phyloP scores from a whole-genome alignment of 2,797 vertebrate genomes.

The Platalea minor region DNA sequence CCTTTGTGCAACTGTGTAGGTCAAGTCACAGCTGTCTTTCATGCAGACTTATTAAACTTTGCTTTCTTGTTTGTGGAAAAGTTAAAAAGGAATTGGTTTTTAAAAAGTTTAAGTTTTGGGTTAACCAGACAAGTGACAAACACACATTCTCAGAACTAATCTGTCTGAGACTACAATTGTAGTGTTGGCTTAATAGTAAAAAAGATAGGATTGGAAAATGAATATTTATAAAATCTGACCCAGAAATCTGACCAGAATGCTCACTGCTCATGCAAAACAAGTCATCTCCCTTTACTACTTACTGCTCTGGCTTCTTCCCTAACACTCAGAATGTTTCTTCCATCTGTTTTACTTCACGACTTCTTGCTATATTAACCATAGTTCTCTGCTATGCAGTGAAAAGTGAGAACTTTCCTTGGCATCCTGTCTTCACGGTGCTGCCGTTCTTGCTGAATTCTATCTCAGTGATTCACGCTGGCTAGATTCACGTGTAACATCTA shows the following conservation, averaged over 20 bases:
- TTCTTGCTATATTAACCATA: conserved; percentile 37
- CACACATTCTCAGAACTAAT: not conserved
- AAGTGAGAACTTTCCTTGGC: conserved; percentile 47
- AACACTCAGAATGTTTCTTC: not conserved
- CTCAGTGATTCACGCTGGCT: not conserved
- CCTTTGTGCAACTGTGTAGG: not conserved
- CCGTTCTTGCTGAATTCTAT: not conserved
- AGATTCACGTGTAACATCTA: not conserved
- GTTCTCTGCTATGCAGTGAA: not conserved
- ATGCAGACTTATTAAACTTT: not conserved
- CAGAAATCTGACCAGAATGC: not conserved
- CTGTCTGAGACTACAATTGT: not conserved
- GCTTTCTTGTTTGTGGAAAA: not conserved
- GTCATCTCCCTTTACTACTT: not conserved
- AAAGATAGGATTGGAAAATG: not conserved
- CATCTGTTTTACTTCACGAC: conserved; percentile 32
- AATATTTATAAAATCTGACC: not conserved
- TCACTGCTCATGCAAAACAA: not conserved
- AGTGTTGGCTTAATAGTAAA: not conserved
- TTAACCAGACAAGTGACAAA: not conserved
- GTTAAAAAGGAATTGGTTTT: accelerated
- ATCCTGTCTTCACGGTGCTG: not conserved
- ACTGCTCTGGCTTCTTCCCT: not conserved
- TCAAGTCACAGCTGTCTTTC: not conserved
- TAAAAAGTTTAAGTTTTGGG: not conserved